Evolutionary conservation across 1,140 invertebrate species (phyloP), one percentile per base, ranked within the genome.

Genomic region (Lucilia cuprina): DNA sequence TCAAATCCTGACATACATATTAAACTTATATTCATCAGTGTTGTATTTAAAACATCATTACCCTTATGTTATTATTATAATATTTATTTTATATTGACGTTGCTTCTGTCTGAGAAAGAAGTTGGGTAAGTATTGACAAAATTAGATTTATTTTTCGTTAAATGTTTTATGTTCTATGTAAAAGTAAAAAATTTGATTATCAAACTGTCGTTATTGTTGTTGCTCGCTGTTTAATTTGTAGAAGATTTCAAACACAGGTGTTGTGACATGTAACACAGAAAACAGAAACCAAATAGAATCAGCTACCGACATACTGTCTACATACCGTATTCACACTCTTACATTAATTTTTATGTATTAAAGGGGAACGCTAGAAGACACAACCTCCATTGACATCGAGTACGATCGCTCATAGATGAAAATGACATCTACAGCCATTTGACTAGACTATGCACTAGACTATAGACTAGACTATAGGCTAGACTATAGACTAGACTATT

Each of bases 131-230:
- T 70, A 70, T 55, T 21, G 65, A 70, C 21, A 70, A 70, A 70
- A 70, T 70, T 70, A 70, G 65, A 70, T 70, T 70, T 25, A 70
- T 70, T 70, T 49, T 70, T 70, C 65, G 19, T 70, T 70, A 70
- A 70, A 70, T 70, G 65, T 70, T 21, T 7, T 60, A 55, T 17
- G 50, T 41, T 30, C 1, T 30, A 30, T 2, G 1, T 30, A 30
- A 55, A 19, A 70, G 21, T n/a, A 25, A 21, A 70, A 70, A 70
- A 70, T 70, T 70, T 70, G 21, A 70, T 70, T 70, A 70, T 70
- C 5, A 70, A 60, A 25, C 65, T 21, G 17, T 19, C 65, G 65
- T 70, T 70, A 70, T n/a, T 21, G 17, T n/a, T n/a, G 65, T 70
- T 70, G 65, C n/a, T 10, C 2, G 19, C 8, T 70, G 65, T 70